Percentiles rank a stretch among this genome's conserved stretches.
Evolutionary conservation across 2,797 vertebrate species (phyloP).

Genomic region (Chiloscyllium punctatum): DNA sequence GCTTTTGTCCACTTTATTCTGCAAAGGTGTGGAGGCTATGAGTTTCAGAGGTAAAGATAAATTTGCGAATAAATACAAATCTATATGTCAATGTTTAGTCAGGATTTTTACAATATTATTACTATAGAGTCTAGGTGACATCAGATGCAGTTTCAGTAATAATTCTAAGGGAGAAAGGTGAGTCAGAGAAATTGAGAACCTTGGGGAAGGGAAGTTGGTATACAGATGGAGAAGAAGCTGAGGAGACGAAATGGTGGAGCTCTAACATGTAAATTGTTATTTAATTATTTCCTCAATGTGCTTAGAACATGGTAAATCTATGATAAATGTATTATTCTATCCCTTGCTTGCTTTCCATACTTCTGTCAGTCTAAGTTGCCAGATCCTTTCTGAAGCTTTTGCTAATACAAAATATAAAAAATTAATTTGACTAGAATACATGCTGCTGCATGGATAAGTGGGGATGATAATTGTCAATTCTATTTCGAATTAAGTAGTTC

Average conservation of each 20-base stretch:
- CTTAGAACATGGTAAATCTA: background rate
- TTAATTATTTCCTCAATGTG: background rate
- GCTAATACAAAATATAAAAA: background rate
- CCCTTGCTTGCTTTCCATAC: background rate
- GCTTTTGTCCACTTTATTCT: background rate
- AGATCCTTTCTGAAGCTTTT: background rate
- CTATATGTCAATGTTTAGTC: background rate
- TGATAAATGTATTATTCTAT: background rate
- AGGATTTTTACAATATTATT: background rate
- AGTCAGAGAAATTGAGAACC: background rate
- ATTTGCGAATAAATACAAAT: background rate
- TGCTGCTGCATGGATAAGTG: background rate
- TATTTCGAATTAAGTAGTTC: background rate
- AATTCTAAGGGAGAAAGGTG: background rate
- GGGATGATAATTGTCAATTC: background rate
- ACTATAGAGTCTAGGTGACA: background rate
- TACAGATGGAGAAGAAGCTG: background rate
- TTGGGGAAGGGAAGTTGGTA: background rate
- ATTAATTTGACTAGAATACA: background rate
- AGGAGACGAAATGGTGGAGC: background rate
- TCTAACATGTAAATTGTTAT: background rate
- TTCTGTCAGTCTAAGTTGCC: background rate
- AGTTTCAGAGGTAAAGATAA: background rate
- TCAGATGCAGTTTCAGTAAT: background rate
- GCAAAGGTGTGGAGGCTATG: background rate